Evolutionary conservation across 2,113 vertebrate species (phyloP).

Genomic region (Osmerus eperlanus): DNA sequence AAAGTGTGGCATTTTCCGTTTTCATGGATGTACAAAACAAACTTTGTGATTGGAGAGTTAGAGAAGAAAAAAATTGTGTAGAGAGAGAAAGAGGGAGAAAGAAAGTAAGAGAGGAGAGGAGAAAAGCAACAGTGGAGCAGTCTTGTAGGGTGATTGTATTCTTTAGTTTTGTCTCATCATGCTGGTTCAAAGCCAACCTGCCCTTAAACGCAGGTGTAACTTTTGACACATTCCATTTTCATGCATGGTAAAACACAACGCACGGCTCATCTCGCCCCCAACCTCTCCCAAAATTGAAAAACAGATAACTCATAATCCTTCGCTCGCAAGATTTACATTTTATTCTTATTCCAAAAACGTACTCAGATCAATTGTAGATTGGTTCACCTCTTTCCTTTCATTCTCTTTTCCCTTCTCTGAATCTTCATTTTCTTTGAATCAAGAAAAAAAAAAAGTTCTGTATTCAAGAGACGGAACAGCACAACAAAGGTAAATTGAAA

Average conservation of each 20-base stretch:
- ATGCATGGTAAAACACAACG: conserved; percentile 27
- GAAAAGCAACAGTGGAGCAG: conserved; percentile 14
- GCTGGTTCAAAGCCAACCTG: conserved; percentile 3
- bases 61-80: not conserved
- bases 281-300: conserved; percentile 10
- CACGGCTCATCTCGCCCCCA: conserved; percentile 1
- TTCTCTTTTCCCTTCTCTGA: not conserved
- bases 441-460: conserved; percentile 34
- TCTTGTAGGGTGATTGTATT: conserved; percentile 25
- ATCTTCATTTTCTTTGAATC: conserved; percentile 31
- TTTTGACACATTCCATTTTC: conserved; percentile 33
- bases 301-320: conserved; percentile 23
- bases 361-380: conserved; percentile 12
- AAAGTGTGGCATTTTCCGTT: not conserved
- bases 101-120: not conserved
- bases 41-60: not conserved
- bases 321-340: conserved; percentile 35
- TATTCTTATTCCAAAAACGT: conserved; percentile 36
- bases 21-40: not conserved
- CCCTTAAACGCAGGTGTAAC: conserved; percentile 4
- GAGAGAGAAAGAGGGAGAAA: not conserved
- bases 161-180: conserved; percentile 1
- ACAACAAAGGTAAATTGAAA: conserved; percentile 55
- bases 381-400: not conserved
- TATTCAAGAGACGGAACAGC: conserved; percentile 36